Evolutionary conservation across 2,797 vertebrate species (phyloP).

Genomic region (Etheostoma perlongum): DNA sequence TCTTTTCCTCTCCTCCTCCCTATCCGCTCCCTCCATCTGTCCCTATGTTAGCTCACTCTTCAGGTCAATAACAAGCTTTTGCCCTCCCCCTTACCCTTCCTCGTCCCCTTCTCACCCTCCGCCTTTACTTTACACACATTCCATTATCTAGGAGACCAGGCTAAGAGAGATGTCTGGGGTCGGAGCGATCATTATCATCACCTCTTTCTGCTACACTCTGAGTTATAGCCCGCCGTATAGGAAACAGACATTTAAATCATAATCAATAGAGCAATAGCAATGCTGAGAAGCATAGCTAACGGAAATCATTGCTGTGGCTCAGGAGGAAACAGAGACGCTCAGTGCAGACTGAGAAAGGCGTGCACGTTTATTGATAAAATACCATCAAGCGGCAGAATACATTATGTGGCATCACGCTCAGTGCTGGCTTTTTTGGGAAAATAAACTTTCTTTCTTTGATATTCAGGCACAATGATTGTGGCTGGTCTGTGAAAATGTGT

Average conservation of each 20-base stretch:
- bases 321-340: slow-evolving; percentile 47
- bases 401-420: slow-evolving; percentile 50
- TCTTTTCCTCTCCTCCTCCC: slow-evolving; percentile 61
- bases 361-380: slow-evolving; percentile 62
- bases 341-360: slow-evolving; percentile 51
- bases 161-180: slow-evolving; percentile 78
- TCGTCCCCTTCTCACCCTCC: slow-evolving; percentile 56
- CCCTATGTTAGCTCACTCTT: slow-evolving; percentile 70
- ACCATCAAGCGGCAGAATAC: slow-evolving; percentile 50
- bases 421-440: slow-evolving; percentile 8
- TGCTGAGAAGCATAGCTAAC: slow-evolving; percentile 69
- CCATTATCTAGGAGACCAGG: slow-evolving; percentile 76
- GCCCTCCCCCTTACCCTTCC: slow-evolving; percentile 57
- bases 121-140: slow-evolving; percentile 78
- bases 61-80: slow-evolving; percentile 78
- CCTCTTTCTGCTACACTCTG: slow-evolving; percentile 71
- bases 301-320: slow-evolving; percentile 69
- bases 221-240: slow-evolving; percentile 75
- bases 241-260: slow-evolving; percentile 86
- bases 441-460: slow-evolving; percentile 32
- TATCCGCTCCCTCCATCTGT: slow-evolving; percentile 68
- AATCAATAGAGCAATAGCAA: slow-evolving; percentile 83
- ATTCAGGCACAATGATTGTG: slow-evolving; percentile 11
- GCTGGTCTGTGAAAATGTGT: slow-evolving; percentile 21
- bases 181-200: slow-evolving; percentile 78